Evolutionary conservation across 2,113 vertebrate genomes (phyloP), one percentile per base, ranked within the genome.

Genomic region (Muntiacus reevesi): DNA sequence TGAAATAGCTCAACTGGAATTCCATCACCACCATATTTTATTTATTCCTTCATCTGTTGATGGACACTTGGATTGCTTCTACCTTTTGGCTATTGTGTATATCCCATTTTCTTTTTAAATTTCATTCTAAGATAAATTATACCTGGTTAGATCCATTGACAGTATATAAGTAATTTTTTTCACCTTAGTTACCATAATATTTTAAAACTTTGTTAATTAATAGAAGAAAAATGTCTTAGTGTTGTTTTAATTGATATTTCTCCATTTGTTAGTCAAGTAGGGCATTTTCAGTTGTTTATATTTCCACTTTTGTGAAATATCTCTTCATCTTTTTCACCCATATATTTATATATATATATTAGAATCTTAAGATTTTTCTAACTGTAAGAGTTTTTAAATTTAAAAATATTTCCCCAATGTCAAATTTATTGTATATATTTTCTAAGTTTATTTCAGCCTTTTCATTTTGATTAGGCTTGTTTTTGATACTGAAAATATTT

Each of bases 311-410:
- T 87, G 23, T 59, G 40, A 94, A 92, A 89, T 89, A 28, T 59
- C 54, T 94, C 4, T 40, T 82, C 45, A 50, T 67, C 59, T 59
- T 94, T 94, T 87, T 83, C 82, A 90, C 3, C 14, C 33, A 74
- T n/a, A 67, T n/a, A 40, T 40, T 11, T 71, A 40, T 23, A 74
- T 74, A 43, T 25, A 74, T 59, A 59, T 25, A 59, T 67, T 28
- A 52, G 74, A 94, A 71, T 91, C 27, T 93, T 92, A 82, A 89
- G 54, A 55, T 50, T 71, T 95, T 93, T 89, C 64, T 95, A 86
- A 85, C 27, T 88, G 9, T 45, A 85, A 83, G 57, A 67, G 13
- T 11, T 87, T 78, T 87, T 76, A 27, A 55, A 57, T 81, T 88
- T 83, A 83, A 84, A 95, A 94, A 36, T 54, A 89, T 96, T 47